Percentiles rank a stretch among this genome's conserved stretches.
Conservation (phyloP, 2,113 vertebrate species). For the Recurvirostra avosetta region DNA sequence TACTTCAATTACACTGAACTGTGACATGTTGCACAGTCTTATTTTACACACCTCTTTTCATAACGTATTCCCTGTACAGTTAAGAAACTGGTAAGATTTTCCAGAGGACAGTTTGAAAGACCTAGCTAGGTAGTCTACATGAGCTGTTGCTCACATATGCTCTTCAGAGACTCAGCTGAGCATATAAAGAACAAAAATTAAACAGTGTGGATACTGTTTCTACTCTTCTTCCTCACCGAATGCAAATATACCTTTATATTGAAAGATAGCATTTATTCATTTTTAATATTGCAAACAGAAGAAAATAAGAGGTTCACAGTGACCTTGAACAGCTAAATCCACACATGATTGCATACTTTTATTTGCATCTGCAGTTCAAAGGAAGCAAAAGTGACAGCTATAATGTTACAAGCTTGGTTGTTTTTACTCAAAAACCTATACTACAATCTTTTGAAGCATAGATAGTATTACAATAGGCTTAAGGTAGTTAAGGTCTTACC, state of each 20-base stretch:
- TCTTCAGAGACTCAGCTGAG: background rate
- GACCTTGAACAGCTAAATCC: background rate
- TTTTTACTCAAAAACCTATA: background rate
- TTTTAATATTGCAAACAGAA: background rate
- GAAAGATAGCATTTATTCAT: rapidly evolving
- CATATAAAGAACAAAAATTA: background rate
- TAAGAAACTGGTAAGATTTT: background rate
- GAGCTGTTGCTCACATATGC: background rate
- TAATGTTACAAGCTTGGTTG: background rate
- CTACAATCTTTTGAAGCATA: background rate
- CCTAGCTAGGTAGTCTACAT: background rate
- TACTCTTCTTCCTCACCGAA: background rate
- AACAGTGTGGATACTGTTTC: background rate
- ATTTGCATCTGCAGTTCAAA: background rate
- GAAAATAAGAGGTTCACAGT: background rate
- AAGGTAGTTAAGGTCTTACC: background rate
- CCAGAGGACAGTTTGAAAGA: background rate
- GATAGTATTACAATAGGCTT: background rate
- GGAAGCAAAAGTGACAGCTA: background rate
- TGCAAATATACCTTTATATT: background rate
- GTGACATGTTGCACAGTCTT: background rate
- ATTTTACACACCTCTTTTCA: background rate
- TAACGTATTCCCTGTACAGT: background rate
- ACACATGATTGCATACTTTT: background rate
- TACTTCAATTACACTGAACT: background rate